Evolutionary conservation across 2,113 vertebrate species (phyloP).

Genomic region (Apus apus): DNA sequence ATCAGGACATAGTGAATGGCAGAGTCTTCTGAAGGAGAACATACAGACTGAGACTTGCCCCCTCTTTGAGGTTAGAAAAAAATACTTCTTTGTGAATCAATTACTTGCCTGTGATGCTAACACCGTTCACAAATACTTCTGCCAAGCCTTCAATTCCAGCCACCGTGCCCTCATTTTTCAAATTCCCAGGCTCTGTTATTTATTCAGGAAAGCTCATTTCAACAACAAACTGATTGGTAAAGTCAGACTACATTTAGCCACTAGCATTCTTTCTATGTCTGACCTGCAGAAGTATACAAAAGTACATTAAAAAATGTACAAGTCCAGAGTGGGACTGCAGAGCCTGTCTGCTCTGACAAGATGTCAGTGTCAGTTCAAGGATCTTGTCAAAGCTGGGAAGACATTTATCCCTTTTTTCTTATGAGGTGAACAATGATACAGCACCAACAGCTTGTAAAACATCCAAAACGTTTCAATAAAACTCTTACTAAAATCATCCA

Average conservation of each 20-base stretch:
- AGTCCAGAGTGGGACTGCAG: not conserved
- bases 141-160: conserved; percentile 23
- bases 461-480: not conserved
- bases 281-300: not conserved
- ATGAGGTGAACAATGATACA: not conserved
- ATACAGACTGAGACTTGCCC: not conserved
- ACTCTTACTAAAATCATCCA: not conserved
- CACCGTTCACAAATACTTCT: not conserved
- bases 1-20: not conserved
- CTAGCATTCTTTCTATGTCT: conserved; percentile 38
- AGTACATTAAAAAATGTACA: conserved; percentile 20
- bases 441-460: not conserved
- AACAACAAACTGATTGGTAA: conserved; percentile 21
- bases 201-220: conserved; percentile 52
- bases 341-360: not conserved
- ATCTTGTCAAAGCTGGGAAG: not conserved
- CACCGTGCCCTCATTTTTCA: conserved; percentile 23
- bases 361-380: not conserved
- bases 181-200: conserved; percentile 27
- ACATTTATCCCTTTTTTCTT: not conserved
- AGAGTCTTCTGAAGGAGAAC: not conserved
- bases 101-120: conserved; percentile 22
- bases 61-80: conserved; percentile 5
- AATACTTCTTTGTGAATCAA: not conserved
- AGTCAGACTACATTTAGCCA: conserved; percentile 38